Conservation (phyloP, 2,113 vertebrate species). For the Struthio camelus region DNA sequence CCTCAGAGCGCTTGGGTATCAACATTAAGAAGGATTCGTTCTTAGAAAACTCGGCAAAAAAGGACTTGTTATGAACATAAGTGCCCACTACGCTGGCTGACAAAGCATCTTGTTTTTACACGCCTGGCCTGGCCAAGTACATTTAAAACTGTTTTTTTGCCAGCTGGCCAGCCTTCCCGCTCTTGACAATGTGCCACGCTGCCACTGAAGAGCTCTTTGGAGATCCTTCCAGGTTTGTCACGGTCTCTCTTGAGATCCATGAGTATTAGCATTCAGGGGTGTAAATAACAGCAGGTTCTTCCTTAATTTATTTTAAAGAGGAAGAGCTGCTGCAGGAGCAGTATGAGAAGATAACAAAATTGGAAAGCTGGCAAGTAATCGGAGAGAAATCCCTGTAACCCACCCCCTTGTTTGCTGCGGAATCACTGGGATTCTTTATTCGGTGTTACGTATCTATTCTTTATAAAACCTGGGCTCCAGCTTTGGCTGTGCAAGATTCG, state of each 20-base stretch:
- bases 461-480: not conserved
- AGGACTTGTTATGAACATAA: not conserved
- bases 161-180: not conserved
- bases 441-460: not conserved
- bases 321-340: not conserved
- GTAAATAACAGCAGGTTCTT: not conserved
- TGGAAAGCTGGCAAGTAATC: not conserved
- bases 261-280: not conserved
- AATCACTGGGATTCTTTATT: not conserved
- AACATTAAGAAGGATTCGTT: not conserved
- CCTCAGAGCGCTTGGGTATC: constrained; percentile 15
- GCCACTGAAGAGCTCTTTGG: not conserved
- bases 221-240: not conserved
- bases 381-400: not conserved
- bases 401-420: not conserved
- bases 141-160: not conserved
- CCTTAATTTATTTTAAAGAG: not conserved
- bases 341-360: not conserved
- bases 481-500: not conserved
- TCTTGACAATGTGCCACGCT: not conserved
- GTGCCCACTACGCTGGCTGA: not conserved
- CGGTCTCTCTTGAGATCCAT: not conserved
- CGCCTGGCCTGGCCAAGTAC: not conserved
- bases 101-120: constrained; percentile 5
- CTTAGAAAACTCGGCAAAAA: not conserved